These are phyloP conservation scores for Varanus salvator DNA, from an alignment of 2,113 vertebrate species.

Conservation along the genomic window DNA sequence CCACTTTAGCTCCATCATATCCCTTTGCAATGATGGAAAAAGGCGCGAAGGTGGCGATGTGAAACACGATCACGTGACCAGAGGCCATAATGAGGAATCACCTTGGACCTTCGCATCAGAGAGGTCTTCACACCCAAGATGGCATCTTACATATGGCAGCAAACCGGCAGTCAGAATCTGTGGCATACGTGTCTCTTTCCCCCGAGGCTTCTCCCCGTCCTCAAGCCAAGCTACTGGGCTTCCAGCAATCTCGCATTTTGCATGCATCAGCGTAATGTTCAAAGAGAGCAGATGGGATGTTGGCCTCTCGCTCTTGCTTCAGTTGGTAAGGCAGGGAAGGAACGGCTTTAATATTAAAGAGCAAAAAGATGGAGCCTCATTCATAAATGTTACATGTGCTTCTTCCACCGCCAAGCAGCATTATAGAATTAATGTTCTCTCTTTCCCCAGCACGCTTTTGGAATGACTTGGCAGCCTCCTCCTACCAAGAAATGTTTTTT, in stretches of 20 bases:
- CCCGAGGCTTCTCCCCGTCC: conserved; percentile 49
- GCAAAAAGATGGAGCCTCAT: neutral
- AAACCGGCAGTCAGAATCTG: conserved; percentile 55
- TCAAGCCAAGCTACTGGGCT: conserved; percentile 36
- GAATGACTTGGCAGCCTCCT: neutral
- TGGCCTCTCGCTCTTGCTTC: conserved; percentile 50
- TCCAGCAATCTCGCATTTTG: conserved; percentile 57
- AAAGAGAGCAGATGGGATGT: conserved; percentile 66
- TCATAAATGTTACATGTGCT: neutral
- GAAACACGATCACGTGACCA: conserved; percentile 55
- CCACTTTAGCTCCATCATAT: neutral
- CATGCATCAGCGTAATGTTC: conserved; percentile 62
- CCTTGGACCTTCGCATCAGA: conserved; percentile 40
- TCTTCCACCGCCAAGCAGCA: conserved; percentile 16
- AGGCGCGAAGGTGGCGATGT: neutral
- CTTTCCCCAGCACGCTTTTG: neutral
- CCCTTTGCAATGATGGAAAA: neutral
- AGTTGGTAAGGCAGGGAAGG: conserved; percentile 15
- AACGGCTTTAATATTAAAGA: conserved; percentile 8
- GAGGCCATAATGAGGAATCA: conserved; percentile 46
- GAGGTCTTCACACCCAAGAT: conserved; percentile 67
- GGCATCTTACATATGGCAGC: conserved; percentile 64
- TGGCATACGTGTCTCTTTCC: conserved; percentile 66
- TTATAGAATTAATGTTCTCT: conserved; percentile 30
- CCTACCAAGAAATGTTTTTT: conserved; percentile 28